Evolutionary conservation across 1,140 invertebrate genomes (phyloP).

Genomic region (Aphidius ervi): DNA sequence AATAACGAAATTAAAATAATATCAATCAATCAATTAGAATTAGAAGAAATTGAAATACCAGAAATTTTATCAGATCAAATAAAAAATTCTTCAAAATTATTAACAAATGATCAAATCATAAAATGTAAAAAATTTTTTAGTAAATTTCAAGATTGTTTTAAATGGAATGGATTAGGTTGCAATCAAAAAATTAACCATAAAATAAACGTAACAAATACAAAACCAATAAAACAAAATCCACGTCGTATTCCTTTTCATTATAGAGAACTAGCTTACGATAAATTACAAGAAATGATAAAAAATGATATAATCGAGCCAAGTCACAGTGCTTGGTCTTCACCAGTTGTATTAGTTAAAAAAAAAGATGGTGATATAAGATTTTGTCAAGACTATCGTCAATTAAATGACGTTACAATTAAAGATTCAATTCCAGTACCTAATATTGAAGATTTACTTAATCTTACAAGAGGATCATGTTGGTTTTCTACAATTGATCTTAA

Average conservation of each 20-base stretch:
- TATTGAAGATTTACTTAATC: constrained; percentile 29
- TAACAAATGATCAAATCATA: not conserved
- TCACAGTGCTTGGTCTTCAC: constrained; percentile 16
- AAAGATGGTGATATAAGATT: constrained; percentile 46
- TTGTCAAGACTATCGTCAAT: constrained; percentile 48
- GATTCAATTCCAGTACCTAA: constrained; percentile 29
- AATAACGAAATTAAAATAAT: not conserved
- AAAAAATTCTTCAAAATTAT: not conserved
- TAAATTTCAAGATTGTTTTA: not conserved
- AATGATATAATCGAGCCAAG: constrained; percentile 18
- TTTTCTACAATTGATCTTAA: constrained; percentile 37
- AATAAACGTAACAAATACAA: constrained; percentile 11
- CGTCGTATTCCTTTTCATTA: constrained; percentile 12
- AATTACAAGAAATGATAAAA: constrained; percentile 20
- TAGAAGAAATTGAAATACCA: not conserved
- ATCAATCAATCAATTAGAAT: not conserved
- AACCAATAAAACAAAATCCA: constrained; percentile 11
- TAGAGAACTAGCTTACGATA: constrained; percentile 27
- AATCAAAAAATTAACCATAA: constrained; percentile 9
- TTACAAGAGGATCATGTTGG: constrained; percentile 22
- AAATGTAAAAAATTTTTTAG: not conserved
- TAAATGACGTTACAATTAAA: constrained; percentile 46
- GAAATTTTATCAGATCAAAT: not conserved
- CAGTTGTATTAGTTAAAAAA: constrained; percentile 45
- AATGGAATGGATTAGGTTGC: constrained; percentile 9